Percentiles rank a stretch among this genome's conserved stretches.
phyloP scores from a whole-genome alignment of 2,113 vertebrate genomes.

The Tragelaphus strepsiceros region DNA sequence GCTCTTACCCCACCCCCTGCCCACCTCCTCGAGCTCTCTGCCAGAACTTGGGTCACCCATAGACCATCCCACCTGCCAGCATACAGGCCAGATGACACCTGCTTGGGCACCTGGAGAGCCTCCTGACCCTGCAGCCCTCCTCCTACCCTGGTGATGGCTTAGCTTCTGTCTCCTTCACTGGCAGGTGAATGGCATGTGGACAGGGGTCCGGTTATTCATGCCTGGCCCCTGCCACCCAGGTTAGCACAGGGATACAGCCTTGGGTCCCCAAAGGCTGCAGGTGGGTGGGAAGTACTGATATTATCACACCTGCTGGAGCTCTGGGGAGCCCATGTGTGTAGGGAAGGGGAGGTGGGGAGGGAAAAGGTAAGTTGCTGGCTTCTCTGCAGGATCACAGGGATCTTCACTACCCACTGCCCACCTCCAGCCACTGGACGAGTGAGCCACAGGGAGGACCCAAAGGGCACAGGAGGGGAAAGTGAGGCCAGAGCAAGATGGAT shows the following conservation, averaged over 20 bases:
- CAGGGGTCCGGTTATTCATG: rapidly evolving
- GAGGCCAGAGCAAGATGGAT: not conserved
- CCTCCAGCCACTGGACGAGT: not conserved
- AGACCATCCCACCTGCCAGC: rapidly evolving
- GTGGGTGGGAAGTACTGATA: rapidly evolving
- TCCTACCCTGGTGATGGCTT: rapidly evolving
- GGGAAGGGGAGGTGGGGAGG: rapidly evolving
- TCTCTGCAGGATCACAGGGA: not conserved
- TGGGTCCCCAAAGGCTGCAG: not conserved
- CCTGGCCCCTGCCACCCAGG: rapidly evolving
- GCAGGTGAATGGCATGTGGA: rapidly evolving
- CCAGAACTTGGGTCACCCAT: rapidly evolving
- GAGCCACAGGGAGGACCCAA: not conserved
- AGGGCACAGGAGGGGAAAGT: not conserved
- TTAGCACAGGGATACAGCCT: rapidly evolving
- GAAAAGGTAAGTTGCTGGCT: rapidly evolving
- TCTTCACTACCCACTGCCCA: rapidly evolving
- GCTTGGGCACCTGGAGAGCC: not conserved
- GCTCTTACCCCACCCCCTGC: not conserved
- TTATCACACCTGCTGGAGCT: not conserved
- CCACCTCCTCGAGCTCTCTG: rapidly evolving
- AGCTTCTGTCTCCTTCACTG: rapidly evolving
- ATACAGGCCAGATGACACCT: rapidly evolving
- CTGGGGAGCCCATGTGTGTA: rapidly evolving
- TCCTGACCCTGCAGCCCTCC: not conserved